phyloP scores from a whole-genome alignment of 2,888 invertebrate genomes.

The Cenopis cana region DNA sequence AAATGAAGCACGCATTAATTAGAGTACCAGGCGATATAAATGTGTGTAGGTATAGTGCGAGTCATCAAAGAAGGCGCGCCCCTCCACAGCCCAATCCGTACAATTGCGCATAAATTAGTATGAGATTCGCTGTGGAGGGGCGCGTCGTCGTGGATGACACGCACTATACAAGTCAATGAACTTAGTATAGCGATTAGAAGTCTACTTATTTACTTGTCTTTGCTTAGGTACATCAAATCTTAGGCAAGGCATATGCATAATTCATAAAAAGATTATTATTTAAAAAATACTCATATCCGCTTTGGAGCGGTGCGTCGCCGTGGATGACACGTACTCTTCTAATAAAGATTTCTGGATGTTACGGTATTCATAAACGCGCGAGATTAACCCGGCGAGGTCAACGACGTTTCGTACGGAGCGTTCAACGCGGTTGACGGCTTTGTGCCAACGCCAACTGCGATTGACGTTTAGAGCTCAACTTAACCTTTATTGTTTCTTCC shows the following conservation, averaged over 20 bases:
- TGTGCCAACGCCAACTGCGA: conserved; percentile 18
- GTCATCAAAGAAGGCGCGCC: too few relatives aligned
- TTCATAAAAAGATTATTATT: conserved; percentile 15
- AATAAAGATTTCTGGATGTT: conserved; percentile 14
- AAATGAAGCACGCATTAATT: not conserved
- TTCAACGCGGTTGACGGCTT: not conserved
- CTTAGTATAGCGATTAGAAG: too few relatives aligned
- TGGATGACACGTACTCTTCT: too few relatives aligned
- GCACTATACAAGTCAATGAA: too few relatives aligned
- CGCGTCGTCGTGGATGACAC: too few relatives aligned
- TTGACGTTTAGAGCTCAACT: conserved; percentile 9
- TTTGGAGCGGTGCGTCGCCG: too few relatives aligned
- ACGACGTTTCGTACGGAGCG: conserved; percentile 12
- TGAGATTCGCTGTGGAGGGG: too few relatives aligned
- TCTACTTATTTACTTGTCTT: not conserved
- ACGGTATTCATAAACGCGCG: conserved; percentile 2
- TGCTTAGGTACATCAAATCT: not conserved
- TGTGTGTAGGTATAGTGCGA: too few relatives aligned
- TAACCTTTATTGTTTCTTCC: conserved; percentile 10
- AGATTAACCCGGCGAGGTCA: conserved; percentile 16
- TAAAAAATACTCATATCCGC: not conserved
- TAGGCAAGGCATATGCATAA: not conserved
- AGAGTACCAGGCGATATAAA: not conserved
- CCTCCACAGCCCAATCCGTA: too few relatives aligned
- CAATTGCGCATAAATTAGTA: too few relatives aligned